A percentile compares a stretch with the other conserved stretches of the same genome.
phyloP scores from a whole-genome alignment of 2,113 vertebrate genomes.

The Gallinago media region DNA sequence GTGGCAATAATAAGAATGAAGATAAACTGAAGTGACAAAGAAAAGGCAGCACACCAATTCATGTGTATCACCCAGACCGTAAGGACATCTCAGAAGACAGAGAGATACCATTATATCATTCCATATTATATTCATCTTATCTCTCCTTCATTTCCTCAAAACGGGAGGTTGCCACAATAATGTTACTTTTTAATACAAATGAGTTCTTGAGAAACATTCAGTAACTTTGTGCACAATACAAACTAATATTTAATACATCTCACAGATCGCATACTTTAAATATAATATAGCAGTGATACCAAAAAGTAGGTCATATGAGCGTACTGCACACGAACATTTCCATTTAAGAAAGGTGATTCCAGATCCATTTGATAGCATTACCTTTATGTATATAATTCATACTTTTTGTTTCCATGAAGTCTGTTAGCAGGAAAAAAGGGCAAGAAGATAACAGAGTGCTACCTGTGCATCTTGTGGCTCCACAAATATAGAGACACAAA shows the following conservation, averaged over 20 bases:
- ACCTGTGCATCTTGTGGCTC: not conserved
- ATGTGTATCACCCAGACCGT: fast-evolving
- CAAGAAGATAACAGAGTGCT: not conserved
- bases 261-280: not conserved
- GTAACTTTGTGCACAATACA: not conserved
- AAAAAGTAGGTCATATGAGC: not conserved
- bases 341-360: not conserved
- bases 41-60: fast-evolving
- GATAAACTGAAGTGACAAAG: not conserved
- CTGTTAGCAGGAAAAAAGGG: not conserved
- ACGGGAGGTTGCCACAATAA: not conserved
- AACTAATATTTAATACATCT: not conserved
- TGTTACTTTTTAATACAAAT: not conserved
- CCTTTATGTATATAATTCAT: not conserved
- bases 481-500: no score
- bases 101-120: not conserved
- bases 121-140: not conserved
- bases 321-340: fast-evolving
- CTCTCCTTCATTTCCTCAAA: not conserved
- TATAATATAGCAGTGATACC: not conserved
- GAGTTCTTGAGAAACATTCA: not conserved
- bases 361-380: not conserved
- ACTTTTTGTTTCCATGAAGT: no score
- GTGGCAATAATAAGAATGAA: not conserved
- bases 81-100: not conserved